These are phyloP conservation scores for Kradibia gibbosae DNA, from an alignment of 1,140 invertebrate species.

Conservation along the genomic window DNA sequence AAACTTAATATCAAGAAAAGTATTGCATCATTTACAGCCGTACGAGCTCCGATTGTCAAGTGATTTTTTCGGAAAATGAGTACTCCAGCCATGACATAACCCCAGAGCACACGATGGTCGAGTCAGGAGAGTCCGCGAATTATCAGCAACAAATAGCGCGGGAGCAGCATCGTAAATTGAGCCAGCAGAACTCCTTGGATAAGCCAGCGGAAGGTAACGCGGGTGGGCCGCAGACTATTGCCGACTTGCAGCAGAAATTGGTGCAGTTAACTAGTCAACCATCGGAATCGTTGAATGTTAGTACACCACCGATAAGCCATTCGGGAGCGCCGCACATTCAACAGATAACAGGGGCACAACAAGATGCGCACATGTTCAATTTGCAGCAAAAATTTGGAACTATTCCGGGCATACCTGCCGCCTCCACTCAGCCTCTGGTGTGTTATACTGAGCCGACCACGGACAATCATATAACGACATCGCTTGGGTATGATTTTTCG, in stretches of 20 bases:
- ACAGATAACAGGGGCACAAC: slow-evolving; percentile 66
- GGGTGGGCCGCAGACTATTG: slow-evolving; percentile 72
- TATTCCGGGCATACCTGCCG: slow-evolving; percentile 67
- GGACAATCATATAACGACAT: neutral
- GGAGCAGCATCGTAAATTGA: slow-evolving; percentile 68
- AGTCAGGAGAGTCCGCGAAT: slow-evolving; percentile 61
- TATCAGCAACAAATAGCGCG: slow-evolving; percentile 63
- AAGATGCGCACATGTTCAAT: slow-evolving; percentile 75
- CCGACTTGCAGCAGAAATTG: slow-evolving; percentile 75
- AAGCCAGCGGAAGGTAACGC: slow-evolving; percentile 60
- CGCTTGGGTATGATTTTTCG: neutral
- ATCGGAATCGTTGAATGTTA: slow-evolving; percentile 70
- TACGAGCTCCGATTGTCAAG: slow-evolving; percentile 66
- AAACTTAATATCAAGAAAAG: slow-evolving; percentile 3
- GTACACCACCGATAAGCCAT: slow-evolving; percentile 73
- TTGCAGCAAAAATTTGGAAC: slow-evolving; percentile 77
- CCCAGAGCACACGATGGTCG: slow-evolving; percentile 68
- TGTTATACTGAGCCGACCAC: slow-evolving; percentile 47
- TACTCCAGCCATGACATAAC: slow-evolving; percentile 69
- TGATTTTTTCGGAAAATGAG: slow-evolving; percentile 67
- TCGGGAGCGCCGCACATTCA: slow-evolving; percentile 75
- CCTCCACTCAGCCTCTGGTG: slow-evolving; percentile 64
- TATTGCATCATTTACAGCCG: slow-evolving; percentile 52
- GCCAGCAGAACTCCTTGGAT: slow-evolving; percentile 74
- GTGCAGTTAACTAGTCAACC: slow-evolving; percentile 74